These are phyloP conservation scores for Eumacrocentrus americanus DNA, from an alignment of 2,888 invertebrate genomes.

Conservation along the genomic window DNA sequence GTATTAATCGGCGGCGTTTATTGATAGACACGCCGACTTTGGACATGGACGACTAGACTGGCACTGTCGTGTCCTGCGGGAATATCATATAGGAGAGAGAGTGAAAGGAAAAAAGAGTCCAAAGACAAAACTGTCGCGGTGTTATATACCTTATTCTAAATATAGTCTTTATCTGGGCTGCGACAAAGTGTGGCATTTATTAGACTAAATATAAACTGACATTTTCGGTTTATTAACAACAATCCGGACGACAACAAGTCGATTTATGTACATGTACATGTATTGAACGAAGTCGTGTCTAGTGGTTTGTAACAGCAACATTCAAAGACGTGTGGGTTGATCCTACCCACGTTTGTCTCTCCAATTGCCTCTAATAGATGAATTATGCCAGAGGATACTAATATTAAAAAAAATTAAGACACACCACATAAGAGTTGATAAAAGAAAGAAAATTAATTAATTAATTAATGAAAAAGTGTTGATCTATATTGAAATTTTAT, in stretches of 20 bases:
- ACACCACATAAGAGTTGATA: no score
- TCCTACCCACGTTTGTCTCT: conserved; percentile 12
- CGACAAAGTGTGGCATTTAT: background rate
- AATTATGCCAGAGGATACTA: no score
- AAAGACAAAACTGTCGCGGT: conserved; percentile 13
- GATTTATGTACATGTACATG: conserved; percentile 4
- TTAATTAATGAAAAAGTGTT: no score
- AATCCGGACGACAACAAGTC: conserved; percentile 16
- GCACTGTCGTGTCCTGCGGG: no score
- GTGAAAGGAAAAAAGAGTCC: background rate
- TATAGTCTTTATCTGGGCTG: background rate
- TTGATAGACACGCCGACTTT: conserved; percentile 4
- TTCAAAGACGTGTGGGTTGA: conserved; percentile 22
- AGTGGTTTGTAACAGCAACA: no score
- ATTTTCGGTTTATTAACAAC: conserved; percentile 23
- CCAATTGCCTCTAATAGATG: conserved; percentile 22
- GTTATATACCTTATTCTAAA: background rate
- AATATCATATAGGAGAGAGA: conserved; percentile 10
- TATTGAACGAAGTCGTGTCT: background rate
- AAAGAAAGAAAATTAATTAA: no score
- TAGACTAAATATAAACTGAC: background rate
- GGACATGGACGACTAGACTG: no score
- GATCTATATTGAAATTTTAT: no score
- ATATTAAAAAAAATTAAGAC: no score
- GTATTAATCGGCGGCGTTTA: conserved; percentile 24